These are phyloP conservation scores for Trachelus troglodyta DNA, from an alignment of 2,888 invertebrate genomes.

Conservation along the genomic window DNA sequence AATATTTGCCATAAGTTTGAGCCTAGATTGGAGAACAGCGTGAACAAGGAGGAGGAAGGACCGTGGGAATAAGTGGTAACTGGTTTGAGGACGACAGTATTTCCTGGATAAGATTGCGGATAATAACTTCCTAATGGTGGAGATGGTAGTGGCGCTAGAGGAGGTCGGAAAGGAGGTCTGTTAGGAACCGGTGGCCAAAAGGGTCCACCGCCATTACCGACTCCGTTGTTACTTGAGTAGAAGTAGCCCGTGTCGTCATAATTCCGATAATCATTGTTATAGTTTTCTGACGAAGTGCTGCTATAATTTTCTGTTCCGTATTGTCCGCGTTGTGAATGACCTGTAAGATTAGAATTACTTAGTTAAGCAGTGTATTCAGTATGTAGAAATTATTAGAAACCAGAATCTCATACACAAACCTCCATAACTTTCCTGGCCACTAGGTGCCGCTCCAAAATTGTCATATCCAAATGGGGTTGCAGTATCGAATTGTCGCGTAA, in stretches of 20 bases:
- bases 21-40: constrained; percentile 25
- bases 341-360: neutral
- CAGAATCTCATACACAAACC: neutral
- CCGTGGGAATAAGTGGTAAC: constrained; percentile 17
- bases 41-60: constrained; percentile 23
- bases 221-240: neutral
- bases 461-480: neutral
- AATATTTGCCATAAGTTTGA: constrained; percentile 34
- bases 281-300: constrained; percentile 1
- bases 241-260: neutral
- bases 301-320: constrained; percentile 1
- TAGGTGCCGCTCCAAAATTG: neutral
- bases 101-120: neutral
- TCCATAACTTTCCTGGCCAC: neutral
- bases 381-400: neutral
- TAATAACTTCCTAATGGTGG: neutral
- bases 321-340: constrained; percentile 5
- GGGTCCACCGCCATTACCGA: neutral
- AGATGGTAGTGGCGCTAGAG: neutral
- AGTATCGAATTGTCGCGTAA: neutral
- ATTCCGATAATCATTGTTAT: constrained; percentile 1
- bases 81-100: neutral
- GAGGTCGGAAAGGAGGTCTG: neutral
- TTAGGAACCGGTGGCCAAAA: neutral
- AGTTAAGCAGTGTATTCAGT: neutral